These are phyloP conservation scores for Lasioglossum calceatum DNA, from an alignment of 2,888 invertebrate genomes.

Conservation along the genomic window DNA sequence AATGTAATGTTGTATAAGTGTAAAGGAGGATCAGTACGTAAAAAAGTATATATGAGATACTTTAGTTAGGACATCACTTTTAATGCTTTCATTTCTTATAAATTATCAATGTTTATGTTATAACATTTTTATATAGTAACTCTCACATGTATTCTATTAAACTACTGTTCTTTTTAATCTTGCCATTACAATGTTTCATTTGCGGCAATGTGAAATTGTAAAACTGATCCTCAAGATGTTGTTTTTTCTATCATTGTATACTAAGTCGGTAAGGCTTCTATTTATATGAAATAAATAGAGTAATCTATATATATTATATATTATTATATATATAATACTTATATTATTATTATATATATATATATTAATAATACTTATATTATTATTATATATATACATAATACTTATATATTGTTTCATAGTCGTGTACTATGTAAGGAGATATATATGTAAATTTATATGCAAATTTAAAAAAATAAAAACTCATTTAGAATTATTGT, in stretches of 20 bases:
- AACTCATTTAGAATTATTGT: slow-evolving; percentile 21
- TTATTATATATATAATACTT: no score
- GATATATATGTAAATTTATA: slow-evolving; percentile 58
- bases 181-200: slow-evolving; percentile 20
- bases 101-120: slow-evolving; percentile 42
- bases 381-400: slow-evolving; percentile 7
- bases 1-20: slow-evolving; percentile 53
- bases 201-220: slow-evolving; percentile 48
- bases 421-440: slow-evolving; percentile 58
- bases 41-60: slow-evolving; percentile 38
- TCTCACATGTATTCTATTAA: slow-evolving; percentile 21
- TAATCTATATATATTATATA: no score
- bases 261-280: slow-evolving; percentile 59
- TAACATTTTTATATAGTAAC: slow-evolving; percentile 42
- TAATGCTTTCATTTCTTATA: slow-evolving; percentile 31
- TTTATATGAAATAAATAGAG: slow-evolving; percentile 62
- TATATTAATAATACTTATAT: slow-evolving; percentile 36
- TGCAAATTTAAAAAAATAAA: slow-evolving; percentile 51
- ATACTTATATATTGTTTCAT: slow-evolving; percentile 53
- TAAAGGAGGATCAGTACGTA: slow-evolving; percentile 54
- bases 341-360: not conserved
- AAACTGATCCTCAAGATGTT: slow-evolving; percentile 60
- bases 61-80: slow-evolving; percentile 22
- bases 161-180: slow-evolving; percentile 20
- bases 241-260: slow-evolving; percentile 69